These are phyloP conservation scores for Archocentrus centrarchus DNA, from an alignment of 2,113 vertebrate genomes.

Conservation along the genomic window DNA sequence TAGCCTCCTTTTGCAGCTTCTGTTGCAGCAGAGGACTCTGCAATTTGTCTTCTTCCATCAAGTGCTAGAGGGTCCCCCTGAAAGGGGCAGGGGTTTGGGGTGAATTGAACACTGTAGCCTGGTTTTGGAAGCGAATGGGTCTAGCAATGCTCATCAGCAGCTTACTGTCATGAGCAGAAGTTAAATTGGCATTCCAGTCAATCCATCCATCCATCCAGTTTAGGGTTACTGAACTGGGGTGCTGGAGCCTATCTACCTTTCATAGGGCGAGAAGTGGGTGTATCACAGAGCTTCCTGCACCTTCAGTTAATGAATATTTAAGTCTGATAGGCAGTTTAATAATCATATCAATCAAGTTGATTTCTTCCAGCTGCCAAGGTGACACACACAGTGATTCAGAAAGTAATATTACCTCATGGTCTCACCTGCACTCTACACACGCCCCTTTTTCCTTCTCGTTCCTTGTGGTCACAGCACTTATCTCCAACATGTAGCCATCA, in stretches of 20 bases:
- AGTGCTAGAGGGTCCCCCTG: neutral
- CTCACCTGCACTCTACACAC: neutral
- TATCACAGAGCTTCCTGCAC: neutral
- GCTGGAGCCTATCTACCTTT: neutral
- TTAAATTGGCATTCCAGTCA: neutral
- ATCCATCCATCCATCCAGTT: neutral
- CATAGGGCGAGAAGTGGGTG: rapidly evolving
- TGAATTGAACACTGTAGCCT: neutral
- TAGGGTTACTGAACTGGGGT: too few species aligned
- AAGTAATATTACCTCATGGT: neutral
- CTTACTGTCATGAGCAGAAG: neutral
- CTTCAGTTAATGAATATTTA: neutral
- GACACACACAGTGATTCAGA: too few species aligned
- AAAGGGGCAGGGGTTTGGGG: neutral
- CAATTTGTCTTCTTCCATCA: neutral
- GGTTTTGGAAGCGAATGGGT: neutral
- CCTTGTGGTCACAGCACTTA: too few species aligned
- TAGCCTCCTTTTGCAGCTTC: neutral
- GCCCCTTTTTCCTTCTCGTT: too few species aligned
- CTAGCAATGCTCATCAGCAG: neutral
- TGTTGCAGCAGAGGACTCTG: neutral
- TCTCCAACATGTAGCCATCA: too few species aligned
- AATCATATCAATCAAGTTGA: neutral
- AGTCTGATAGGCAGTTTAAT: neutral
- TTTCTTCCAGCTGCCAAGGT: neutral